These are phyloP conservation scores for Crenichthys baileyi DNA, from an alignment of 2,797 vertebrate genomes.

Conservation along the genomic window DNA sequence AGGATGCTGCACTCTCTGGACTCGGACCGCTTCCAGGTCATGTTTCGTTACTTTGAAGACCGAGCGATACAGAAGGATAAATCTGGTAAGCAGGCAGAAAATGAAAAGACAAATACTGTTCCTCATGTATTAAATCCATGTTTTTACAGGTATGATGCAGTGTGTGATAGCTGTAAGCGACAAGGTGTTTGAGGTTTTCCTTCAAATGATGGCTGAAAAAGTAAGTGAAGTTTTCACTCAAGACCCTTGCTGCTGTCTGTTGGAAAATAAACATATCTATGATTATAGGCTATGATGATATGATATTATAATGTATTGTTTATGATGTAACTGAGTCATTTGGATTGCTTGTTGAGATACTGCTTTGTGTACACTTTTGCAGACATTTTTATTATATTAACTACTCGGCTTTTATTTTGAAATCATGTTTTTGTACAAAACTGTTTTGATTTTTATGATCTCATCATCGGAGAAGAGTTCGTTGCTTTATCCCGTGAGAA, in stretches of 20 bases:
- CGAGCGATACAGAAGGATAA: conserved; percentile 98
- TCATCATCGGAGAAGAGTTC: too few relatives aligned
- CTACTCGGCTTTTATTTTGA: too few relatives aligned
- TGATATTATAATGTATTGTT: too few relatives aligned
- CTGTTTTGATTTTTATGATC: too few relatives aligned
- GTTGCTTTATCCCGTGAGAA: too few relatives aligned
- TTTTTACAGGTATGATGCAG: conserved; percentile 93
- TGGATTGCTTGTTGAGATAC: too few relatives aligned
- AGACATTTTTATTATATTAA: too few relatives aligned
- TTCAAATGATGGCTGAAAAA: conserved; percentile 98
- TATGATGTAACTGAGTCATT: too few relatives aligned
- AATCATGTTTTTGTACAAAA: too few relatives aligned
- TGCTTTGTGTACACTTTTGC: too few relatives aligned
- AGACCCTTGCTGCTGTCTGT: background rate
- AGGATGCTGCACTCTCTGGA: conserved; percentile 92
- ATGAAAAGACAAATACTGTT: background rate
- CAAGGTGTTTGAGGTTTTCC: conserved; percentile 98
- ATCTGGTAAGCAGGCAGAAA: conserved; percentile 80
- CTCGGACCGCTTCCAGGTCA: conserved; percentile 93
- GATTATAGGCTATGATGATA: background rate
- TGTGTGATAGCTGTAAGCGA: conserved; percentile 96
- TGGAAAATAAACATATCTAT: background rate
- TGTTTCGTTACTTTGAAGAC: conserved; percentile 96
- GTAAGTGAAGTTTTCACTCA: background rate
- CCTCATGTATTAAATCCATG: background rate